Base-by-base conservation (phyloP, 2,888 invertebrate species). In the Agrochola litura region DNA sequence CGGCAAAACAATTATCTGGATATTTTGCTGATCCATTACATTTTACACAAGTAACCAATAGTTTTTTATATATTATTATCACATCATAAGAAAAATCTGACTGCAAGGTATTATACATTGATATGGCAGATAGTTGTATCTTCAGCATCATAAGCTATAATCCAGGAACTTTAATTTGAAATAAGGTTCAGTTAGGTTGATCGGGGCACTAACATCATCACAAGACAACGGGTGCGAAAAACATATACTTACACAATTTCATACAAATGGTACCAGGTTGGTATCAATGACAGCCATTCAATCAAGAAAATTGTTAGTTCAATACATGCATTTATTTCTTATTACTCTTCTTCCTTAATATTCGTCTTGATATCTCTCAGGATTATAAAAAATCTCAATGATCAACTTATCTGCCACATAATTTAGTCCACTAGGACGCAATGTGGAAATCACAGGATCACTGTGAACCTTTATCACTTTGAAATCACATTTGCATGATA, bases 81-180 rank as follows among this genome's bases (percentile, higher is more conserved):
- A 22, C 0, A 56, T 16, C 3, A 0, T 69, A 16, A 1, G 25
- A 37, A 52, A 46, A 22, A 58, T 56, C 6, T 30, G 10, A 43
- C 10, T 41, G 6, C 19, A 75, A 12, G 12, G 8, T 25, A 14
- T 60, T 43, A 6, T n/a, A 60, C 10, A n/a, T 6, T 16, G 19
- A 16, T 65, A 16, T 16, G n/a, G 37, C 30, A 80, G 74, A 14
- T 76, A 61, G 19, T 74, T 49, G 74, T 63, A 56, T 61, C 61
- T 54, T 61, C 46, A 37, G 6, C 3, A 19, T 64, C 3, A 56
- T 22, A n/a, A 43, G 12, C n/a, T 30, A n/a, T 14, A 64, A 64
- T 81, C 25, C 49, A 76, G 64, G 56, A 52, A 58, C 12, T 56
- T 37, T 30, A 10, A 46, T 63, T 64, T n/a, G 19, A 30, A 49